Base-by-base conservation (phyloP, 2,113 vertebrate genomes). In the Leuciscus idus region DNA sequence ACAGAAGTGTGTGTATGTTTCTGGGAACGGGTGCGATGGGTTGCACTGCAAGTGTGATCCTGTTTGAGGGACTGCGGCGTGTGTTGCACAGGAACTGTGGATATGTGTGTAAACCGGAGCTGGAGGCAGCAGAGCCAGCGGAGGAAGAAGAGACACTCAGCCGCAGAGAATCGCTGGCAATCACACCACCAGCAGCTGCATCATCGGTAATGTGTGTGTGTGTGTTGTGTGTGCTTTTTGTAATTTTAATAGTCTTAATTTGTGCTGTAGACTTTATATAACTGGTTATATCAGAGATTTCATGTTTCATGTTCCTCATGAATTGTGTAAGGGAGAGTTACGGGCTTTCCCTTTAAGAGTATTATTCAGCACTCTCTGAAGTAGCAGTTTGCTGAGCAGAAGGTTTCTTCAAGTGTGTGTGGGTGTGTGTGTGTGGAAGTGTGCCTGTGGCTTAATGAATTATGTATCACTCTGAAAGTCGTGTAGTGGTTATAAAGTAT, bases 61-160 rank as follows among this genome's bases (percentile, higher is more conserved):
- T 97, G 77, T 96, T 96, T 92, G 95, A 96, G 95, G 94, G 96
- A 90, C 95, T 96, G 90, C 92, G 96, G 83, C 96, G 93, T 8
- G 94, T 96, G 88, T 92, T 96, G 90, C 94, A 96, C 87, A 96
- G 95, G 89, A 97, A 96, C 93, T 97, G 96, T 94, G 95, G 94
- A 89, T 96, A 95, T 90, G 95, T 96, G 88, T 96, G 95, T 92
- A 95, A 96, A 88, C 93, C 95, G 88, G 94, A 94, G 92, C 93
- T 93, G 64, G 95, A 96, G 90, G 94, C 94, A 91, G 93, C 95
- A 92, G 95, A 92, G 90, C 86, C 94, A 89, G 93, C 95, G 88
- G 95, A 93, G 72, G 91, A 94, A 86, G 93, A 92, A 17, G 93
- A 93, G 90, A 93, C 76, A 84, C 91, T 95, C 89, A 93, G 94